These are phyloP conservation scores for Hippopotamus amphibius DNA, from an alignment of 2,113 vertebrate genomes.

Conservation along the genomic window DNA sequence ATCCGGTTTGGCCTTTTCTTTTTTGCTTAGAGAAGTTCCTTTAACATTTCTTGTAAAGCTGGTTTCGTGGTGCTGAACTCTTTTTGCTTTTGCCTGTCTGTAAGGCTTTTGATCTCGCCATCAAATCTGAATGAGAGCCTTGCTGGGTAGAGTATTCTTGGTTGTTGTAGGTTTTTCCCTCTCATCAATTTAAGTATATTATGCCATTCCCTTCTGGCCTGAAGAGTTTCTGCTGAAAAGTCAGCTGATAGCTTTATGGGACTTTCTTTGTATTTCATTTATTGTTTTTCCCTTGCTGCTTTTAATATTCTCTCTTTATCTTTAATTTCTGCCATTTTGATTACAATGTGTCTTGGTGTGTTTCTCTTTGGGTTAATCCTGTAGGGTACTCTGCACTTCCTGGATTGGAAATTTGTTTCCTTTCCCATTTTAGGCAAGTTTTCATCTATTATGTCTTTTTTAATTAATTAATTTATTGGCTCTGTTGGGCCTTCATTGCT, in stretches of 20 bases:
- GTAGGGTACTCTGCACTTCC: not conserved
- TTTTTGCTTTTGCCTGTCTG: not conserved
- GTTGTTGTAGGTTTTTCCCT: not conserved
- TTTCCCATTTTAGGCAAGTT: not conserved
- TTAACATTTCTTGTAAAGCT: not conserved
- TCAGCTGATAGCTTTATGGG: not conserved
- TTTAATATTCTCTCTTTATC: not conserved
- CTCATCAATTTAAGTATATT: not conserved
- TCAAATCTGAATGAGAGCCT: not conserved
- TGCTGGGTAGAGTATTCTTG: not conserved
- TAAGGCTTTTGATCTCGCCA: not conserved
- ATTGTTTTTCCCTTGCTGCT: not conserved
- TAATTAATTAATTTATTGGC: too few species aligned
- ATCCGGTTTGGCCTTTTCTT: not conserved
- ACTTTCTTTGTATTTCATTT: not conserved
- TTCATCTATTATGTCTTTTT: not conserved
- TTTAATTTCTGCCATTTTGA: not conserved
- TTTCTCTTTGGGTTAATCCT: not conserved
- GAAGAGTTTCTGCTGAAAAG: not conserved
- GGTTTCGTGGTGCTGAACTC: not conserved
- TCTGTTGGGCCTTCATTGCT: too few species aligned
- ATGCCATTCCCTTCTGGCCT: not conserved
- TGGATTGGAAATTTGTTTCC: not conserved
- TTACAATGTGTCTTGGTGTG: not conserved
- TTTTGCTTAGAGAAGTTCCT: not conserved